These are phyloP conservation scores for Phlogophora meticulosa DNA, from an alignment of 2,888 invertebrate genomes.

Conservation along the genomic window DNA sequence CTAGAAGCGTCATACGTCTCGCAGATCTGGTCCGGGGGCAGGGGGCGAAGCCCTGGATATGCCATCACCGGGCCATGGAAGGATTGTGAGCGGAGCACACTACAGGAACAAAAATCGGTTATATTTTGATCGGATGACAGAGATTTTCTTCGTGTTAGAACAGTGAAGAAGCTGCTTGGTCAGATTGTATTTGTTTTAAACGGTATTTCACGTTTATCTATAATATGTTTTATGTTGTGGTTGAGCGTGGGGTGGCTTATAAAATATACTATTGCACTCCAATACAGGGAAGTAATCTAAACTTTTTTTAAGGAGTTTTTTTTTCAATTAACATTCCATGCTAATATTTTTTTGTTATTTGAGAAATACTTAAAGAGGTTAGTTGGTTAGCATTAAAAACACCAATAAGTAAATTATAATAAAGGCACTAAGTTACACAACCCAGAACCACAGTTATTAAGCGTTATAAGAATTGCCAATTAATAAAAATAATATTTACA, in stretches of 20 bases:
- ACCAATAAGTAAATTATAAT: constrained; percentile 20
- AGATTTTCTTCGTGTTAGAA: constrained; percentile 25
- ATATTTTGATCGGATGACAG: not conserved
- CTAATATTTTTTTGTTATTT: constrained; percentile 8
- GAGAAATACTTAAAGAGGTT: constrained; percentile 15
- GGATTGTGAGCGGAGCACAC: constrained; percentile 92
- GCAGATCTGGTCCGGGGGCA: constrained; percentile 79
- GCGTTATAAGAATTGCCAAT: constrained; percentile 35
- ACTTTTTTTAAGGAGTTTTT: no score
- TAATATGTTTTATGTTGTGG: not conserved
- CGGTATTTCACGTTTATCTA: not conserved
- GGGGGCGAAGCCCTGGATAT: constrained; percentile 79
- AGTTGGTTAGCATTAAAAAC: constrained; percentile 29
- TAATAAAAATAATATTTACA: constrained; percentile 48
- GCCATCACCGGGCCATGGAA: constrained; percentile 91
- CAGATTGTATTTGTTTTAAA: not conserved
- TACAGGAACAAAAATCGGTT: constrained; percentile 74
- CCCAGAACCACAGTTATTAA: constrained; percentile 44
- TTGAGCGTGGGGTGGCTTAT: constrained; percentile 23
- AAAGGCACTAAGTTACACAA: constrained; percentile 18
- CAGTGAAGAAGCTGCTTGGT: constrained; percentile 30
- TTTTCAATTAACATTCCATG: no score
- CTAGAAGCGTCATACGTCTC: constrained; percentile 88
- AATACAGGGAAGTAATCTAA: constrained; percentile 22
- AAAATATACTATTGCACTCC: constrained; percentile 25